Evolutionary conservation across 2,888 invertebrate species (phyloP), one percentile per base, ranked within the genome.

Genomic region (Eupithecia inturbata): DNA sequence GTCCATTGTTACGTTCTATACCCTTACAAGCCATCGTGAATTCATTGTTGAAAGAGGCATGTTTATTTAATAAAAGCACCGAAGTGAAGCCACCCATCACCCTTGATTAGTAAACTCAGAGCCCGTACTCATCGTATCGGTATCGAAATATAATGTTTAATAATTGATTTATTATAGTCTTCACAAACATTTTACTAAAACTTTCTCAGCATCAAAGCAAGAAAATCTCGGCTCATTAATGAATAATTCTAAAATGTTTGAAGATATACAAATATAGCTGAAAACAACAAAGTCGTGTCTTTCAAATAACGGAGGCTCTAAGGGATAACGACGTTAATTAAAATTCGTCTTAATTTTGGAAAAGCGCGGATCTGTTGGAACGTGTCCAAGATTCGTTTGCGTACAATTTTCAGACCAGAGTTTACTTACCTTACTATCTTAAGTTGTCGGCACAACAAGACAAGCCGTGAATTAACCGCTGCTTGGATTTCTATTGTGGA

Each of bases 261-360:
- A 66, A 66, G 39, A 26, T 66, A 31, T 31, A 66, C 53, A 72
- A 72, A 74, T 72, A 70, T 39, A 28, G 68, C 64, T 41, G 53
- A 70, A 72, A 70, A 76, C 72, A 49, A 73, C 72, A 39, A 70
- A 69, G 33, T 53, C 62, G 62, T 45, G 64, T 67, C 73, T 71
- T 63, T 49, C 57, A 70, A 73, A 70, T 68, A 66, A 41, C 57
- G 57, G 49, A 71, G 66, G 73, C 45, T 71, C 73, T 73, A 68
- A 68, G 36, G 66, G 66, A 76, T 76, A 78, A 74, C 72, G 73
- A 77, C 72, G 76, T 79, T 79, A 77, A 78, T 78, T 79, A 75
- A 78, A 78, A 78, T 78, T 77, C 68, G 69, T 75, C 73, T 74
- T 78, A 78, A 76, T 77, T 77, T 74, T 76, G 73, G 76, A 70